phyloP scores from a whole-genome alignment of 2,797 vertebrate species.

The Anguilla marmorata region DNA sequence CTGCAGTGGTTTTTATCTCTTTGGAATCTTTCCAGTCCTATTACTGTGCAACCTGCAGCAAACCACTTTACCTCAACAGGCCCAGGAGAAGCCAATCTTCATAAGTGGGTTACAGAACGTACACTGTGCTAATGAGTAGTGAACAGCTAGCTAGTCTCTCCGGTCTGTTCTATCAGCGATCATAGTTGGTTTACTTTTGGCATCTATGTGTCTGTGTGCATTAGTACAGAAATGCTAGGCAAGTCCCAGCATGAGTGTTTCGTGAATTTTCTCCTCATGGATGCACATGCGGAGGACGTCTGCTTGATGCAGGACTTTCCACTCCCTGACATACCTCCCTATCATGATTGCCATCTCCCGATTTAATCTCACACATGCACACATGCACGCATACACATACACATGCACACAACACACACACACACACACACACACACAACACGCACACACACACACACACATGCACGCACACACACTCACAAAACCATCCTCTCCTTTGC shows the following conservation, averaged over 20 bases:
- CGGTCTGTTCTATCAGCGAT: background rate
- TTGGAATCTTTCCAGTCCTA: background rate
- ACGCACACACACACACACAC: background rate
- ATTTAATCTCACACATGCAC: background rate
- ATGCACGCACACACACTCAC: background rate
- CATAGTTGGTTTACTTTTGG: background rate
- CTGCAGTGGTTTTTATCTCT: conserved; percentile 10
- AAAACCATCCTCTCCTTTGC: background rate
- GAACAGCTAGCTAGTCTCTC: background rate
- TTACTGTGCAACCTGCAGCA: background rate
- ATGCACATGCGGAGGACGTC: background rate
- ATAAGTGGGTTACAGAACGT: conserved; percentile 7
- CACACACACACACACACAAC: background rate
- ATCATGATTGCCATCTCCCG: background rate
- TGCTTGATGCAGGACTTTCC: background rate
- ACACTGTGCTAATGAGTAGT: background rate
- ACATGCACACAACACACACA: background rate
- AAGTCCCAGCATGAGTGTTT: background rate
- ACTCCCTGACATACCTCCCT: background rate
- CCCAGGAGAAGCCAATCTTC: background rate
- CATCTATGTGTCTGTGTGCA: background rate
- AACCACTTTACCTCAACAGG: conserved; percentile 9
- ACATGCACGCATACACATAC: background rate
- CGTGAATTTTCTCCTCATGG: background rate
- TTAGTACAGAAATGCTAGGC: background rate